Conservation (phyloP, 2,113 vertebrate species). For the Alces alces region DNA sequence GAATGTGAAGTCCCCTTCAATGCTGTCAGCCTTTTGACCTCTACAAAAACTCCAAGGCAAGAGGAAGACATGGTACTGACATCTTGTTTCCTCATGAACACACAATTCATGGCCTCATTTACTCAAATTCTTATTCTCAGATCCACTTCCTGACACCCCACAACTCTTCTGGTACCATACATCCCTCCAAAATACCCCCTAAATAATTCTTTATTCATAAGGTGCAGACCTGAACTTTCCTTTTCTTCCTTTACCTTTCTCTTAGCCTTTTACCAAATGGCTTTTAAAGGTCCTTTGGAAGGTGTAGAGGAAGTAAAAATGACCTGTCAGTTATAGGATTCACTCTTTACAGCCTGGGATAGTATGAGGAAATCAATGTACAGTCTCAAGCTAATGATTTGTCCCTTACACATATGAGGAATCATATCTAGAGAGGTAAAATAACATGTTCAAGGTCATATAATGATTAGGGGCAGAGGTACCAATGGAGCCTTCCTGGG, state of each 20-base stretch:
- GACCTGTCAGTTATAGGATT: background rate
- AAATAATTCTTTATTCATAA: background rate
- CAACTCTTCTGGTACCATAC: background rate
- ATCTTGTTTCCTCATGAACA: background rate
- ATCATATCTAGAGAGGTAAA: background rate
- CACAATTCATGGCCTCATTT: background rate
- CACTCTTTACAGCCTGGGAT: background rate
- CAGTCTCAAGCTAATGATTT: background rate
- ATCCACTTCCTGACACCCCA: background rate
- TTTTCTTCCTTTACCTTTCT: background rate
- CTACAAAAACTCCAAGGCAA: background rate
- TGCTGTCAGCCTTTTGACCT: background rate
- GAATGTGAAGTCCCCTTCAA: background rate
- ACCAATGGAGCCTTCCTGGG: background rate
- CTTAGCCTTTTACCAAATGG: background rate
- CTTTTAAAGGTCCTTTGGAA: background rate
- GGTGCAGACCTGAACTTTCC: background rate
- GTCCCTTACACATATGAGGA: background rate
- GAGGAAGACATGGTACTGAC: background rate
- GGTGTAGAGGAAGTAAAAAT: background rate
- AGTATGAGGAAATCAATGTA: background rate
- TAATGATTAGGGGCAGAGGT: background rate
- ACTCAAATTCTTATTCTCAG: background rate
- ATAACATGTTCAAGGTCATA: background rate
- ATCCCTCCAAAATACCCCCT: background rate